phyloP scores from a whole-genome alignment of 2,888 invertebrate genomes.

The Timema podura region DNA sequence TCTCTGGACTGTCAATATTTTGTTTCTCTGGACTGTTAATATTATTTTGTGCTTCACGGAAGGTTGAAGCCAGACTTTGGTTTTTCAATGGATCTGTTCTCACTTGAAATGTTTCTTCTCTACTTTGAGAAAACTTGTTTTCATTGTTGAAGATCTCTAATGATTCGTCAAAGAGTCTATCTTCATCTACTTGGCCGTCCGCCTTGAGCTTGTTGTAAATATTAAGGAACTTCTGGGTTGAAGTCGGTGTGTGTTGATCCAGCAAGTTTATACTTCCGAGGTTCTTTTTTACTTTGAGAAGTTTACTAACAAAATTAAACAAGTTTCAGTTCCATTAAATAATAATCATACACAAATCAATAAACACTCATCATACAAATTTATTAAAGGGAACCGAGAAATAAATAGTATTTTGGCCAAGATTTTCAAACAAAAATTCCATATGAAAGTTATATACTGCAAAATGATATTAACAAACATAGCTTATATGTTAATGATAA shows the following conservation, averaged over 20 bases:
- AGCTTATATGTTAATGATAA: slow-evolving; percentile 14
- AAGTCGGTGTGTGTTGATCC: slow-evolving; percentile 50
- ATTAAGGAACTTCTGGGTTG: slow-evolving; percentile 57
- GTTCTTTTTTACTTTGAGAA: slow-evolving; percentile 58
- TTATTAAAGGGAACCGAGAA: too few relatives aligned
- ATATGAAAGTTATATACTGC: too few relatives aligned
- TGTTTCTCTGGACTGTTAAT: background rate
- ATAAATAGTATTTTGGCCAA: too few relatives aligned
- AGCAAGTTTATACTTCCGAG: slow-evolving; percentile 54
- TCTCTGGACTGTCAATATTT: background rate
- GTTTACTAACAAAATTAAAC: slow-evolving; percentile 54
- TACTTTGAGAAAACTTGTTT: slow-evolving; percentile 19
- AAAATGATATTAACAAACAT: too few relatives aligned
- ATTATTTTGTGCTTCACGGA: slow-evolving; percentile 38
- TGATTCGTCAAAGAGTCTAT: slow-evolving; percentile 50
- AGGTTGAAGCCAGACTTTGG: slow-evolving; percentile 37
- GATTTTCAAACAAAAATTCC: too few relatives aligned
- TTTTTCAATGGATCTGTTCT: slow-evolving; percentile 21
- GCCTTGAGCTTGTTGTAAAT: slow-evolving; percentile 56
- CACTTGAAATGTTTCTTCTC: background rate
- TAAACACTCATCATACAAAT: too few relatives aligned
- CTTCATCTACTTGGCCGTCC: slow-evolving; percentile 52
- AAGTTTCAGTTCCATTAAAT: too few relatives aligned
- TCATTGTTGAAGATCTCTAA: slow-evolving; percentile 46
- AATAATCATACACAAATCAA: too few relatives aligned